phyloP scores from a whole-genome alignment of 2,797 vertebrate species.

The Urocyon cinereoargenteus region DNA sequence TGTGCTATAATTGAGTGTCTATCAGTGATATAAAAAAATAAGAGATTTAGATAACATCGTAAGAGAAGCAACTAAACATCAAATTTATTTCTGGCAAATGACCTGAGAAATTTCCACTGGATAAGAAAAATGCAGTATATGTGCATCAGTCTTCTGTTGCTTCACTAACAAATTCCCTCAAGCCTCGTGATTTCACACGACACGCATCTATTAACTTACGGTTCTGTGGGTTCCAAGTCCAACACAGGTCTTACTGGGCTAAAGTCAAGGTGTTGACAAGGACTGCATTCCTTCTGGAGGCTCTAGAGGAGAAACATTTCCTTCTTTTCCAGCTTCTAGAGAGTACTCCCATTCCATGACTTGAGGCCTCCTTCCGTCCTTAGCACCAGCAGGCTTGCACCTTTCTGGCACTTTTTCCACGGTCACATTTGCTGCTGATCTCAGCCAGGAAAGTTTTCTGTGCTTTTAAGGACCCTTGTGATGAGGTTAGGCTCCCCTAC shows the following conservation, averaged over 20 bases:
- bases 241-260: background rate
- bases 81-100: conserved; percentile 39
- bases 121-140: background rate
- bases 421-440: background rate
- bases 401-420: background rate
- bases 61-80: conserved; percentile 8
- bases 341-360: background rate
- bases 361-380: background rate
- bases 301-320: background rate
- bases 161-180: background rate
- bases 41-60: background rate
- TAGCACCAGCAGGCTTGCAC: background rate
- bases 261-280: background rate
- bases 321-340: background rate
- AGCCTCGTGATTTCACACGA: background rate
- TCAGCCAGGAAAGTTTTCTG: background rate
- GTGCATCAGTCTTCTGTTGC: background rate
- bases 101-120: background rate
- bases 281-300: background rate
- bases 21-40: background rate
- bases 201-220: background rate
- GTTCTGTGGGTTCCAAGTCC: background rate
- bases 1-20: background rate
- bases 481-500: background rate
- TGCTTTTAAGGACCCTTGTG: background rate